A percentile compares a stretch with the other conserved stretches of the same genome.
Evolutionary conservation across 2,113 vertebrate genomes (phyloP).

Genomic region (Propithecus coquereli): DNA sequence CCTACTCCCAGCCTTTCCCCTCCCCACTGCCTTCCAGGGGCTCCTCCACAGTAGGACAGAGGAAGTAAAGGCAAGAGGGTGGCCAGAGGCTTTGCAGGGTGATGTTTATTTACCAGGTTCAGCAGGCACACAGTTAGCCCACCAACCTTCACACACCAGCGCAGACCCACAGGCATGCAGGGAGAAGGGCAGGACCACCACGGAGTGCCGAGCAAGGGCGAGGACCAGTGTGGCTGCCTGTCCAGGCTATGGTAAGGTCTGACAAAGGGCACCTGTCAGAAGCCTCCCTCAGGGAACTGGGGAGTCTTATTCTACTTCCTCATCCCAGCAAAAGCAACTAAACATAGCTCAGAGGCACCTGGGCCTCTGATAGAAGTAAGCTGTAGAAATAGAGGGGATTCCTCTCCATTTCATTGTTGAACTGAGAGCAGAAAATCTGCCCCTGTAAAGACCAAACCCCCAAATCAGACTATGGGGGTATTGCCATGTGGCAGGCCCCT

Average conservation of each 20-base stretch:
- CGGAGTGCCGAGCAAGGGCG: conserved; percentile 58
- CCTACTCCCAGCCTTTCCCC: conserved; percentile 26
- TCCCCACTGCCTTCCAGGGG: conserved; percentile 44
- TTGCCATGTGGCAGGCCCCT: not conserved
- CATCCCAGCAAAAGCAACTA: conserved; percentile 52
- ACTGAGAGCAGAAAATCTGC: conserved; percentile 38
- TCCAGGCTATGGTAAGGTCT: conserved; percentile 66
- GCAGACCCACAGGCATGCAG: conserved; percentile 78
- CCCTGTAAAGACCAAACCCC: not conserved
- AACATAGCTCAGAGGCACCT: conserved; percentile 37
- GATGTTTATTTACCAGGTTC: conserved; percentile 78
- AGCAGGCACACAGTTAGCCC: conserved; percentile 69
- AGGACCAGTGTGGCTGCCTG: conserved; percentile 63
- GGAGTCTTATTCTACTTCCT: conserved; percentile 49
- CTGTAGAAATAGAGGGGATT: conserved; percentile 18
- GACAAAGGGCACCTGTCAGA: conserved; percentile 55
- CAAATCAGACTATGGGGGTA: conserved; percentile 31
- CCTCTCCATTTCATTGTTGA: conserved; percentile 46
- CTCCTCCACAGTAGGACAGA: conserved; percentile 64
- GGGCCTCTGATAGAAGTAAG: conserved; percentile 19
- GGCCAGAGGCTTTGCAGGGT: conserved; percentile 74
- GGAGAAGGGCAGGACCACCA: conserved; percentile 66
- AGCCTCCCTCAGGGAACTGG: conserved; percentile 46
- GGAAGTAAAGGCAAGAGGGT: conserved; percentile 70
- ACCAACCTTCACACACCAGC: conserved; percentile 73